Conservation (phyloP, 2,797 vertebrate genomes). For the Parauchenoglanis punctatus region DNA sequence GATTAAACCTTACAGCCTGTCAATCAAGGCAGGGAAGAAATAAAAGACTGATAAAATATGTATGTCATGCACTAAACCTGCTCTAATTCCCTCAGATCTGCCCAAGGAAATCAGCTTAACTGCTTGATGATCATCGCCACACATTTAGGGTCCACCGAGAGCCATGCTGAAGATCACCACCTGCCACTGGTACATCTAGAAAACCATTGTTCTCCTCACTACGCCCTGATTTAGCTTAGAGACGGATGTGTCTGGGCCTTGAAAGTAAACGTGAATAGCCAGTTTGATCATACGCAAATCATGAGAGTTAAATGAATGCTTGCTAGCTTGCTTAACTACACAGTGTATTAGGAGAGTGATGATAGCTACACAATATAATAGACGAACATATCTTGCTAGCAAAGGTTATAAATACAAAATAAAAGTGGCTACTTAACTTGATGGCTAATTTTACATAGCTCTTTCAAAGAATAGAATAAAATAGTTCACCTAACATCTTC, state of each 20-base stretch:
- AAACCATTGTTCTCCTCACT: neutral
- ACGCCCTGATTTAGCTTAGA: neutral
- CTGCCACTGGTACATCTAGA: neutral
- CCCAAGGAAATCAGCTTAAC: constrained; percentile 1
- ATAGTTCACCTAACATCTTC: neutral
- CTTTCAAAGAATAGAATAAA: neutral
- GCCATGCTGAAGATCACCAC: constrained; percentile 27
- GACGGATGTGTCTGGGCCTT: neutral
- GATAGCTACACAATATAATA: neutral
- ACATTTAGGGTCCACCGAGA: constrained; percentile 16
- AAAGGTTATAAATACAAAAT: neutral
- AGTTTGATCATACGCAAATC: neutral
- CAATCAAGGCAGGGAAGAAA: constrained; percentile 1
- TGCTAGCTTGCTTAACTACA: neutral
- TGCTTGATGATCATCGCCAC: constrained; percentile 3
- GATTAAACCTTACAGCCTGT: constrained; percentile 6
- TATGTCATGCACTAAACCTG: constrained; percentile 6
- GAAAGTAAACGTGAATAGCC: neutral
- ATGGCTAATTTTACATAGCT: neutral
- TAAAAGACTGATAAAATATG: neutral
- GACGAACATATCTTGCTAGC: neutral
- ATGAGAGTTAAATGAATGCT: neutral
- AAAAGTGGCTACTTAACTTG: too few species aligned
- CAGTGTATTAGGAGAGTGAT: neutral
- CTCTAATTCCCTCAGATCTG: constrained; percentile 12